These are phyloP conservation scores for Zygothrica quintamaculata DNA, from an alignment of 2,888 invertebrate genomes.

Conservation along the genomic window DNA sequence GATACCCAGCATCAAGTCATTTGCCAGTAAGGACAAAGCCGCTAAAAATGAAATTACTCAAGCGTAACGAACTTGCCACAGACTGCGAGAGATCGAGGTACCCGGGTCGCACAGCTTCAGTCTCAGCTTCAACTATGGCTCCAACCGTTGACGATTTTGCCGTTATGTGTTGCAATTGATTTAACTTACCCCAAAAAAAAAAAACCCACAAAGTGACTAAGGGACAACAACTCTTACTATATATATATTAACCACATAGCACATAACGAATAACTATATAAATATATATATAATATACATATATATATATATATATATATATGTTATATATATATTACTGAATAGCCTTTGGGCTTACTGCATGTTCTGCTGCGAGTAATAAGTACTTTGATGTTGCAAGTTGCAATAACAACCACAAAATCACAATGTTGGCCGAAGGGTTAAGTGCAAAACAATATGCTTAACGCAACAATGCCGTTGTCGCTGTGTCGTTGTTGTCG, in stretches of 20 bases:
- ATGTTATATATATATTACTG: slow-evolving; percentile 26
- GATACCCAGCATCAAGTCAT: slow-evolving; percentile 60
- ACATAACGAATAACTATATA: slow-evolving; percentile 23
- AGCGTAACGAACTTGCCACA: slow-evolving; percentile 58
- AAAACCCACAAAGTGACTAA: slow-evolving; percentile 38
- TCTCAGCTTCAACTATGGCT: slow-evolving; percentile 23
- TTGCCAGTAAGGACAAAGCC: slow-evolving; percentile 76
- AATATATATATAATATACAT: slow-evolving; percentile 25
- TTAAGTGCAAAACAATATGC: slow-evolving; percentile 53
- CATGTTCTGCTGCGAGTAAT: slow-evolving; percentile 65
- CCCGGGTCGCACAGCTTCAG: slow-evolving; percentile 23
- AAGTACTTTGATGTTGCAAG: slow-evolving; percentile 70
- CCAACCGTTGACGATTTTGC: slow-evolving; percentile 51
- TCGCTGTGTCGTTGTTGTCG: slow-evolving; percentile 25
- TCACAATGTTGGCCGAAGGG: slow-evolving; percentile 44
- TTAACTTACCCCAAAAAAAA: slow-evolving; percentile 73
- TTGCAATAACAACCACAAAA: slow-evolving; percentile 54
- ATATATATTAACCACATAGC: slow-evolving; percentile 20
- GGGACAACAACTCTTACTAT: not conserved
- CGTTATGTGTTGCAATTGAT: slow-evolving; percentile 73
- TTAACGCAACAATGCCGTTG: slow-evolving; percentile 57
- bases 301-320: slow-evolving; percentile 39
- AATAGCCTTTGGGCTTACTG: slow-evolving; percentile 58
- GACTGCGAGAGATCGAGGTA: slow-evolving; percentile 17
- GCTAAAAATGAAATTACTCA: slow-evolving; percentile 76